phyloP scores from a whole-genome alignment of 2,113 vertebrate species.

The Zosterops hypoxanthus region DNA sequence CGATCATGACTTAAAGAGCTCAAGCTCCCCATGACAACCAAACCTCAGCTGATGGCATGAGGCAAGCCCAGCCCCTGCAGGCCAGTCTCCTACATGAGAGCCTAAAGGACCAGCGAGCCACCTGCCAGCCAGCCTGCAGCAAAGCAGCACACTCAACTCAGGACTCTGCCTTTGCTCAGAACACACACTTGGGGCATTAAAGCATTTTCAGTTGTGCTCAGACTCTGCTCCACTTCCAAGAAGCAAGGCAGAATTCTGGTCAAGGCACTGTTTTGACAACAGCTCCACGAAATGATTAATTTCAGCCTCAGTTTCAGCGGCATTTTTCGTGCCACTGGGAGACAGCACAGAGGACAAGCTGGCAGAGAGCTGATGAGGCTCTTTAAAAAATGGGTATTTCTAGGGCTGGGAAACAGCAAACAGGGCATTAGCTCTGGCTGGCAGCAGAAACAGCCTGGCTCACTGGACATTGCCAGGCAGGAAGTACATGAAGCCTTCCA shows the following conservation, averaged over 20 bases:
- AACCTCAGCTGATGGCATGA: not conserved
- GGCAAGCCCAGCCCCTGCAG: not conserved
- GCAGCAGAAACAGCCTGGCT: not conserved
- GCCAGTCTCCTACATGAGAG: not conserved
- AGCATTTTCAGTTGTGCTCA: not conserved
- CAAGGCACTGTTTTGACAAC: not conserved
- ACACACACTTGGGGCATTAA: not conserved
- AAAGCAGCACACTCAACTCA: not conserved
- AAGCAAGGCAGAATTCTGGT: not conserved
- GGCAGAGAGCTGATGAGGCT: not conserved
- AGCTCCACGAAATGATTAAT: not conserved
- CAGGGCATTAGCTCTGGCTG: not conserved
- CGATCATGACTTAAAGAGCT: constrained; percentile 26
- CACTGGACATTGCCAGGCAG: not conserved
- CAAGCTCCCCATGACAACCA: constrained; percentile 38
- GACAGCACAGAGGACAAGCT: not conserved
- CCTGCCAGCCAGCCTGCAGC: not conserved
- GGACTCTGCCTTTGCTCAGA: not conserved
- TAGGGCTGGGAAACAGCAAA: not conserved
- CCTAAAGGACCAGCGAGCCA: not conserved
- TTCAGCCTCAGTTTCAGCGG: not conserved
- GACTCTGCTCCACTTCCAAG: not conserved
- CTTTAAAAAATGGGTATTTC: not conserved
- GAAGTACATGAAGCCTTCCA: not conserved
- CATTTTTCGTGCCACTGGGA: not conserved